Evolutionary conservation across 2,888 invertebrate genomes (phyloP), one percentile per base, ranked within the genome.

Genomic region (Ctenicera cuprea): DNA sequence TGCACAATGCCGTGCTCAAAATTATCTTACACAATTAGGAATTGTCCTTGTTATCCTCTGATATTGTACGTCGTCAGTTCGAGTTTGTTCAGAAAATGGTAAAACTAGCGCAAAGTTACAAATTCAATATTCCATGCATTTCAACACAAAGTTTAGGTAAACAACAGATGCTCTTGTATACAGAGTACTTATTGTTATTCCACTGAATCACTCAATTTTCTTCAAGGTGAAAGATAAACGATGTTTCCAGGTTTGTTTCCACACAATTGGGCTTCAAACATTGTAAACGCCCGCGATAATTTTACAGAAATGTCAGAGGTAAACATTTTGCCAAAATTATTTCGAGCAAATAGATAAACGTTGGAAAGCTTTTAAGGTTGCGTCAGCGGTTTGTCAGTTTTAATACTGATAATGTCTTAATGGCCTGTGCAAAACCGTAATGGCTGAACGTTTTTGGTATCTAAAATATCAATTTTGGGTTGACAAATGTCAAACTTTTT

Each of bases 111-210:
- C 2, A 26, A 54, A 30, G 54, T 54, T 54, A 30, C 30, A 33
- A 14, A 54, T 54, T 54, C 54, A 54, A 54, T 54, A 54, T 54
- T 30, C 54, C 30, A 14, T 54, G 54, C 33, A 54, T 30, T 54
- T 54, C 1, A 30, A 33, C 54, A n/a, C 2, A 54, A 54, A 33
- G 4, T 54, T 54, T 30, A 11, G 26, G 54, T 54, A 54, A 54
- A 54, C 54, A 33, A 30, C 54, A 54, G 54, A 54, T 54, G 54
- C 33, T 30, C 14, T 54, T 30, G n/a, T 54, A 14, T 20, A 54
- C 30, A 33, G 14, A 14, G 14, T 26, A 14, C 3, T 45, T 45
- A 14, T 54, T 54, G 30, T 54, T 54, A 54, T 54, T 54, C 30
- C n/a, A 33, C 12, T 9, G 54, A 54, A 54, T 30, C 30, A 54